Conservation (phyloP, 92 coral and sea anemone species). For the Diadumene lineata region DNA sequence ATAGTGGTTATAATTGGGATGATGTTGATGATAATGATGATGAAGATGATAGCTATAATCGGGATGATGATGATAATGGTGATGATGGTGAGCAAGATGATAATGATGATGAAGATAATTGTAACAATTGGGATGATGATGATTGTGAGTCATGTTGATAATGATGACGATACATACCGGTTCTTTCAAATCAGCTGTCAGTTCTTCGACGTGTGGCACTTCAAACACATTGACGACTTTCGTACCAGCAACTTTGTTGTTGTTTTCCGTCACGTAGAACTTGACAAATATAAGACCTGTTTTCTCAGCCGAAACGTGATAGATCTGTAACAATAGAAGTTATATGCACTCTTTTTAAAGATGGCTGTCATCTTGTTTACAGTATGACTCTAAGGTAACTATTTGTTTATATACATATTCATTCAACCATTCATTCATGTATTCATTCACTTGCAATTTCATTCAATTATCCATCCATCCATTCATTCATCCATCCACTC, state of each 20-base stretch:
- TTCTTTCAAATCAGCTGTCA: slow-evolving; percentile 52
- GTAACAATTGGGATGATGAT: not conserved
- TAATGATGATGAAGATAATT: not conserved
- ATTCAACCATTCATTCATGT: not conserved
- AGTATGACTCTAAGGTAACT: not conserved
- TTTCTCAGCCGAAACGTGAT: slow-evolving; percentile 53
- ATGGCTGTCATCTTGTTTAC: not conserved
- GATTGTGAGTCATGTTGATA: not conserved
- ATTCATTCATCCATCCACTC: slow-evolving; percentile 1
- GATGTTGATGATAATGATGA: not conserved
- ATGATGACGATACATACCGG: slow-evolving; percentile 45
- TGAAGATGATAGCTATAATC: not conserved
- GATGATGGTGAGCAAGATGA: not conserved
- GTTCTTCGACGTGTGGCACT: slow-evolving; percentile 31
- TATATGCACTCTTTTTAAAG: not conserved
- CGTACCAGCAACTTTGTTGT: slow-evolving; percentile 39
- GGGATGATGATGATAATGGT: not conserved
- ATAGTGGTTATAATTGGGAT: not conserved
- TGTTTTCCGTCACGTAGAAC: slow-evolving; percentile 61
- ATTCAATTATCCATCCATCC: not conserved
- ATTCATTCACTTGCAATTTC: not conserved
- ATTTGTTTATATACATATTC: too few relatives aligned
- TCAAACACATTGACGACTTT: slow-evolving; percentile 61
- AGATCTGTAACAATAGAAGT: slow-evolving; percentile 50
- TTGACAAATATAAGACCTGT: slow-evolving; percentile 58